phyloP scores from a whole-genome alignment of 1,140 invertebrate genomes.

The Riptortus pedestris region DNA sequence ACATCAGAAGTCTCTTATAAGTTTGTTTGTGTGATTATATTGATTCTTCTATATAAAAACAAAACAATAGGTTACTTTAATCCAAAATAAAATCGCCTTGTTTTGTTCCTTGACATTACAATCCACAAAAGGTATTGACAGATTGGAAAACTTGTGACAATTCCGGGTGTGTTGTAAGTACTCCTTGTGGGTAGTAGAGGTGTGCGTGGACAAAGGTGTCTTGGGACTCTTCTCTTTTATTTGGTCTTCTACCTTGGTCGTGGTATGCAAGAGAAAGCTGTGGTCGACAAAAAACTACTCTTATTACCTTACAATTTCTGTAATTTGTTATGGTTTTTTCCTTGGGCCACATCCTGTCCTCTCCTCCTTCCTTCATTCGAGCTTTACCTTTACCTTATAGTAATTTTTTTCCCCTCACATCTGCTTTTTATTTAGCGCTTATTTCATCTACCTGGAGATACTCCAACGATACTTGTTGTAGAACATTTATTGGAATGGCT shows the following conservation, averaged over 20 bases:
- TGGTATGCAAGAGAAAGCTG: constrained; percentile 8
- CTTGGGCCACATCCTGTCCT: constrained; percentile 1
- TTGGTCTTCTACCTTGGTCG: not conserved
- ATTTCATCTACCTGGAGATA: no score
- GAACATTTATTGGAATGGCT: no score
- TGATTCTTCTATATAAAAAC: no score
- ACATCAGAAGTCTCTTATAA: no score
- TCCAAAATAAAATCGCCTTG: no score
- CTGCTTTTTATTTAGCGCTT: not conserved
- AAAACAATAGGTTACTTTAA: no score
- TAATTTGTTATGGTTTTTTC: constrained; percentile 18
- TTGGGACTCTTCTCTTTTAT: not conserved
- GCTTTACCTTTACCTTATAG: not conserved
- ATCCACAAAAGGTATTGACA: no score
- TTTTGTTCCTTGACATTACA: no score
- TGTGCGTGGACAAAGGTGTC: constrained; percentile 9
- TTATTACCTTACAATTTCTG: constrained; percentile 19
- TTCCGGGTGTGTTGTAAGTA: not conserved
- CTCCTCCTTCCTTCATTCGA: not conserved
- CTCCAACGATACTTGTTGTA: no score
- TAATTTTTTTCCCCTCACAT: no score
- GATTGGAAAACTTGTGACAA: not conserved
- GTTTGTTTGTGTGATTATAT: no score
- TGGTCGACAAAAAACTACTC: constrained; percentile 13
- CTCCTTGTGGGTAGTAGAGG: not conserved